Percentiles rank a stretch among this genome's conserved stretches.
Conservation (phyloP, 2,113 vertebrate genomes). For the Galbula dea region DNA sequence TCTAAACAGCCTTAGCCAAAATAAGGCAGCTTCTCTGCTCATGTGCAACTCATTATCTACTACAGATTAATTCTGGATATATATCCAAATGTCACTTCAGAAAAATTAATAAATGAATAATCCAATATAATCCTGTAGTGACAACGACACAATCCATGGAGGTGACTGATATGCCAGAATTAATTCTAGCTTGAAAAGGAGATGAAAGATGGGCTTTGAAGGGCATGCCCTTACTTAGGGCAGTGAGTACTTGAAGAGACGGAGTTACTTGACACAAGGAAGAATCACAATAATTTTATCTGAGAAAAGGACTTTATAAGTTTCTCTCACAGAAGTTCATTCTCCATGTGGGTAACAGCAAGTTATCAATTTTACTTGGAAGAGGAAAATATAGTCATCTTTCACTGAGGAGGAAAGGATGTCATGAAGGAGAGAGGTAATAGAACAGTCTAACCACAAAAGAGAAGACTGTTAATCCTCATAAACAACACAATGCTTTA, state of each 20-base stretch:
- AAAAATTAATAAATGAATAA: conserved; percentile 16
- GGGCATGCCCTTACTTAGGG: background rate
- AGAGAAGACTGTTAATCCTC: background rate
- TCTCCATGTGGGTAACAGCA: background rate
- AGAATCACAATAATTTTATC: background rate
- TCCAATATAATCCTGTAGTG: background rate
- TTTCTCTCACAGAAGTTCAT: conserved; percentile 10
- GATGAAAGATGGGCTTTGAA: background rate
- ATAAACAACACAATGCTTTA: background rate
- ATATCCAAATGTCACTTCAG: background rate
- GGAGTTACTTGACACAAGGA: background rate
- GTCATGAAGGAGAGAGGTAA: background rate
- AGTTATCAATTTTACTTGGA: background rate
- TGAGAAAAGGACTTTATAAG: background rate
- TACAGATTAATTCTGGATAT: background rate
- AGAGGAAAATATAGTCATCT: background rate
- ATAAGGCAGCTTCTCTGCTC: background rate
- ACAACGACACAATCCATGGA: background rate
- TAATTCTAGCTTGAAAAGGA: background rate
- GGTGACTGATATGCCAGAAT: background rate
- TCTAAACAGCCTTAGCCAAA: background rate
- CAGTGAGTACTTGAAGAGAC: background rate
- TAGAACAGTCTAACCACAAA: background rate
- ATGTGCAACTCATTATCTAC: background rate
- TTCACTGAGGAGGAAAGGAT: background rate